Conservation (phyloP, 2,888 invertebrate genomes). For the Harpalus rubripes region DNA sequence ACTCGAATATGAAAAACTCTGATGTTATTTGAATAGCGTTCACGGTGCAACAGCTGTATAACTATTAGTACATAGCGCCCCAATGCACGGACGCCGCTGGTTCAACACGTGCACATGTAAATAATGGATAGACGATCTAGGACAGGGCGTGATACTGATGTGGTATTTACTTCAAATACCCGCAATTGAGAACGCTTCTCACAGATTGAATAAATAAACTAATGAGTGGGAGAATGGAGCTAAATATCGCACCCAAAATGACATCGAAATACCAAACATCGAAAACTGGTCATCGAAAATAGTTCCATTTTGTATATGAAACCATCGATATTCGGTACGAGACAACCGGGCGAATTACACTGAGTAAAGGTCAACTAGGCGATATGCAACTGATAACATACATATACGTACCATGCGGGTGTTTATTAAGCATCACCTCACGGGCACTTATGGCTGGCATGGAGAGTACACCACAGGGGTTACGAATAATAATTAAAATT, state of each 20-base stretch:
- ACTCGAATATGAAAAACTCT: slow-evolving; percentile 12
- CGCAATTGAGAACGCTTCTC: slow-evolving; percentile 3
- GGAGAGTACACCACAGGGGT: too few species aligned
- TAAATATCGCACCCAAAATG: too few species aligned
- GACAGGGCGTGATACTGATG: slow-evolving; percentile 48
- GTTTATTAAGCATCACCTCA: too few species aligned
- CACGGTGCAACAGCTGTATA: slow-evolving; percentile 22
- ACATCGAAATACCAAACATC: neutral
- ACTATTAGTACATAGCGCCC: neutral
- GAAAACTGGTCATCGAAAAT: neutral
- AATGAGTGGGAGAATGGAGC: neutral
- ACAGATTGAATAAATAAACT: neutral
- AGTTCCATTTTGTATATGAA: too few species aligned
- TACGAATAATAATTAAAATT: too few species aligned
- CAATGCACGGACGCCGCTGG: slow-evolving; percentile 7
- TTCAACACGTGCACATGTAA: slow-evolving; percentile 38
- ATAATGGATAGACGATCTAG: slow-evolving; percentile 41
- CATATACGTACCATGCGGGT: too few species aligned
- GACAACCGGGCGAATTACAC: too few species aligned
- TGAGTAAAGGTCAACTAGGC: too few species aligned
- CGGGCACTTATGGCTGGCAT: too few species aligned
- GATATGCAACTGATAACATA: too few species aligned
- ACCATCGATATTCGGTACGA: too few species aligned
- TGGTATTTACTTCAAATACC: slow-evolving; percentile 23
- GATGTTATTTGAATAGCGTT: neutral